Evolutionary conservation across 2,113 vertebrate genomes (phyloP).

Genomic region (Gasterosteus aculeatus): DNA sequence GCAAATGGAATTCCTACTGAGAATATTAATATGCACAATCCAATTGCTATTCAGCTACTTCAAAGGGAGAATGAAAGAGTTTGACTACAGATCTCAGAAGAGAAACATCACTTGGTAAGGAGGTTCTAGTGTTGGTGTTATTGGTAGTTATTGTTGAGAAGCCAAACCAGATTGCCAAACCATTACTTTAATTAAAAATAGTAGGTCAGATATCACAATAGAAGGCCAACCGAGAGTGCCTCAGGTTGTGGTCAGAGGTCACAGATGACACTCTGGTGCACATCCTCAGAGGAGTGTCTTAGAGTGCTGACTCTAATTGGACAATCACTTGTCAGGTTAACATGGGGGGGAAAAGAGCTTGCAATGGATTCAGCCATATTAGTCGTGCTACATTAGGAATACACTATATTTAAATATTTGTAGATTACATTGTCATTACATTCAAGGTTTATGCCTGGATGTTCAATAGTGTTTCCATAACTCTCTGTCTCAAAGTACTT

Average conservation of each 20-base stretch:
- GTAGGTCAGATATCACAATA: neutral
- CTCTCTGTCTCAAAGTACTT: neutral
- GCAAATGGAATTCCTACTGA: conserved; percentile 57
- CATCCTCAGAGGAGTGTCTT: neutral
- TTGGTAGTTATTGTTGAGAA: neutral
- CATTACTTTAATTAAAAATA: neutral
- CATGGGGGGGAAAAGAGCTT: neutral
- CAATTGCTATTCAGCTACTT: conserved; percentile 60
- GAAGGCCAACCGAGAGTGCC: neutral
- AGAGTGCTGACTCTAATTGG: neutral
- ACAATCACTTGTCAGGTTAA: neutral
- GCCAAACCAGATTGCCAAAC: neutral
- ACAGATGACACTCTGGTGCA: neutral
- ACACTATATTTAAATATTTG: neutral
- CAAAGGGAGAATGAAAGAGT: conserved; percentile 28
- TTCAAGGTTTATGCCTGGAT: neutral
- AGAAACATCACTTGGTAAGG: conserved; percentile 36
- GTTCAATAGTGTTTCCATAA: neutral
- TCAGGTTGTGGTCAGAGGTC: neutral
- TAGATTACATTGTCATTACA: neutral
- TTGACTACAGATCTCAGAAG: conserved; percentile 49
- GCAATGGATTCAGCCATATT: neutral
- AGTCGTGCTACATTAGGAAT: neutral
- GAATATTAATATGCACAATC: conserved; percentile 63
- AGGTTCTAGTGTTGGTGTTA: conserved; percentile 16